Evolutionary conservation across 92 coral and sea anemone species (phyloP), one percentile per base, ranked within the genome.

Genomic region (Virgularia gustaviana): DNA sequence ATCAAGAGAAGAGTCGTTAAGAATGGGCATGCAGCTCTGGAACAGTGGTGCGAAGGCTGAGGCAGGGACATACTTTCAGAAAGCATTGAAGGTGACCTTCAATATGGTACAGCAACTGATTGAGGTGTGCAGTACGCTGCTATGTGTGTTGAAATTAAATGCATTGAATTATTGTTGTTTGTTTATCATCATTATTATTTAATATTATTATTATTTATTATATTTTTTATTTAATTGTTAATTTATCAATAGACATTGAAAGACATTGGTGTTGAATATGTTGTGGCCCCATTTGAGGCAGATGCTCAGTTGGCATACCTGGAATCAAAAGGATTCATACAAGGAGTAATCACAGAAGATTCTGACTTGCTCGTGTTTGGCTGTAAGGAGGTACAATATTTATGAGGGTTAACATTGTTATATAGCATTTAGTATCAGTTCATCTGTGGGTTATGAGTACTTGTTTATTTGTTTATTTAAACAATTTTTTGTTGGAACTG

Each of bases 301-400:
- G 80, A 76, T 76, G 80, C 73, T 10, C 73, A 76, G 36, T 9
- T 62, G 53, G 54, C 63, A 5, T 63, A 34, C 63, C 36, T 75
- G 72, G 53, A 75, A 19, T 61, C 72, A 4, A 44, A 75, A 54
- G 43, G 43, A 3, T n/a, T 61, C 44, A 75, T 75, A 3, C 61
- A 75, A 30, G 80, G 32, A 44, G 80, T 75, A 12, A 45, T 63
- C 9, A 75, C 80, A 58, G 80, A 75, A 57, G 80, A 75, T 47
- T 75, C 80, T 20, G 80, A 75, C 42, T 75, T 75, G 33, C 64
- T 75, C 45, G 80, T 49, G 13, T 75, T 75, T 60, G 80, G 80
- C 33, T 75, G 73, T 44, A 75, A 43, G 63, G 61, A 75, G 72
- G 80, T 75, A 49, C n/a, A n/a, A n/a, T n/a, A n/a, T n/a, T n/a